Evolutionary conservation across 2,888 invertebrate genomes (phyloP).

Genomic region (Apodemia duryi): DNA sequence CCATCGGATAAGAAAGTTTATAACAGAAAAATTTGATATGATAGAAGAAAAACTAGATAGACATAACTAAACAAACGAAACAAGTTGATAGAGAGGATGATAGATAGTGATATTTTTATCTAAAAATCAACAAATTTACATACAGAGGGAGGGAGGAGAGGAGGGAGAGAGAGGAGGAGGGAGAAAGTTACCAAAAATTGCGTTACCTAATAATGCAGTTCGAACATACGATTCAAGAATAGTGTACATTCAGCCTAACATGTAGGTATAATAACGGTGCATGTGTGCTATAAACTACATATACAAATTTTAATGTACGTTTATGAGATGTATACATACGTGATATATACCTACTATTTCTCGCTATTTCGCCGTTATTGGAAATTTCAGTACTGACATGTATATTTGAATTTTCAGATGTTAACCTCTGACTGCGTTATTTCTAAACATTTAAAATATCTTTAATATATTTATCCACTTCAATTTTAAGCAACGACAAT

Average conservation of each 20-base stretch:
- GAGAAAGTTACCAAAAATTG: too few species aligned
- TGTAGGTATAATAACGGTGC: background rate
- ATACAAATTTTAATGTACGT: background rate
- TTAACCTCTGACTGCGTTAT: background rate
- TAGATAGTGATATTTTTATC: too few species aligned
- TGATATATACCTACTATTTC: background rate
- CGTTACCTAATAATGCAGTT: background rate
- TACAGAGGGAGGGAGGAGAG: too few species aligned
- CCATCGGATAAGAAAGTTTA: too few species aligned
- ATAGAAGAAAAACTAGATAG: too few species aligned
- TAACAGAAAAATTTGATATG: too few species aligned
- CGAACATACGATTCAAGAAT: background rate
- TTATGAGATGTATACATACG: background rate
- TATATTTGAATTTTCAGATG: background rate
- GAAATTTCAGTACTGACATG: background rate
- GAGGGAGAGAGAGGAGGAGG: too few species aligned
- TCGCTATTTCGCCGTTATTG: background rate
- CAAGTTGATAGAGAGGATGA: too few species aligned
- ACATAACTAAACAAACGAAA: too few species aligned
- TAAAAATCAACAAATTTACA: too few species aligned
- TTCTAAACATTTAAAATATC: too few species aligned
- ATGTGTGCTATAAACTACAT: constrained; percentile 1
- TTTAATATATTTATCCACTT: background rate
- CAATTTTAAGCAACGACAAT: too few species aligned
- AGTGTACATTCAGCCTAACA: background rate